Base-by-base conservation (phyloP, 37 sponge, comb jelly and placozoan species). In the Cladorhizidae sp. region DNA sequence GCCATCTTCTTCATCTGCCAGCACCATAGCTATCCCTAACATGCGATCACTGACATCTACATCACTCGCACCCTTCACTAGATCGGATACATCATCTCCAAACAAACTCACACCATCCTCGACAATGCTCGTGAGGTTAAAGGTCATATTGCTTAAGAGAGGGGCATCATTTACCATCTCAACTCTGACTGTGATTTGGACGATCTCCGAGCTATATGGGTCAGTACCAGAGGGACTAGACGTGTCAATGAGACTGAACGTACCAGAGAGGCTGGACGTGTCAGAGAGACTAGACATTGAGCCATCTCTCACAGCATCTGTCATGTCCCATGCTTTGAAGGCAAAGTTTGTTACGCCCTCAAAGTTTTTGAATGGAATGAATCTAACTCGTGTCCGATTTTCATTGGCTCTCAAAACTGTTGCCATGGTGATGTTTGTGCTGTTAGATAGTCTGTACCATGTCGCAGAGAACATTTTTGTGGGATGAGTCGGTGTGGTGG, bases 291-390 rank as follows among this genome's bases (percentile, higher is more conserved):
- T 74, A n/a, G 83, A 74, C 14, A 90, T 40, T 41, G 75, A 29
- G n/a, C 94, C 93, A 76, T 90, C 89, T 3, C 6, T 50, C 3
- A 81, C 63, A 21, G 50, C 64, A 59, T 92, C 82, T 29, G 86
- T 86, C 0, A 76, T 49, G 73, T 96, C 96, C 96, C 96, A 96
- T 1, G 91, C 93, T 25, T 84, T 85, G 70, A 96, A 92, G 2
- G 69, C 51, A 49, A 96, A 38, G 7, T 67, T 33, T 1, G 83
- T 51, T 1, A 72, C 23, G 18, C 96, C 96, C 63, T 78, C 82
- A 73, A 90, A 93, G 58, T 96, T 72, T 72, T 68, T 74, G 33
- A 68, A 32, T 57, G 96, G 91, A 8, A 96, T 71, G 65, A 93
- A 93, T 40, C 96, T 61, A 3, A 96, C 32, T 37, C 96, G 70